These are phyloP conservation scores for Tenodera sinensis DNA, from an alignment of 2,888 invertebrate species.

Conservation along the genomic window DNA sequence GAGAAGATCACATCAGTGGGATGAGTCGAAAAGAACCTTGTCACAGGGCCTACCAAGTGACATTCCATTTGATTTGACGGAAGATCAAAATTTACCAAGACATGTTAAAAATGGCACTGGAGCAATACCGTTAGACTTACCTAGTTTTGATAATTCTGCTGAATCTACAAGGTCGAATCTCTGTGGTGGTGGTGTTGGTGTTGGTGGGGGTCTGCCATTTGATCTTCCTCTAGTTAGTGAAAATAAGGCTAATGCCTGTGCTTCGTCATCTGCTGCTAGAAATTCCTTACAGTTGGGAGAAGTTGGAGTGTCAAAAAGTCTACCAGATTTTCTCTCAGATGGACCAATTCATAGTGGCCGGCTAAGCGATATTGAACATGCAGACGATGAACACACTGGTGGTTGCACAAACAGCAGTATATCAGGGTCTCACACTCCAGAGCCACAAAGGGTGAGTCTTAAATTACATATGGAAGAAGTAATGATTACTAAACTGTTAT, in stretches of 20 bases:
- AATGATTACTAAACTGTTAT: no score
- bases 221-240: slow-evolving; percentile 28
- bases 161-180: neutral
- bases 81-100: neutral
- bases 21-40: slow-evolving; percentile 12
- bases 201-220: slow-evolving; percentile 26
- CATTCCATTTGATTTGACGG: slow-evolving; percentile 27
- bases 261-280: slow-evolving; percentile 5
- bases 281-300: slow-evolving; percentile 21
- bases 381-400: neutral
- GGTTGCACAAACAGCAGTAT: neutral
- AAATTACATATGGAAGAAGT: neutral
- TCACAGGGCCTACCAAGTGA: slow-evolving; percentile 13
- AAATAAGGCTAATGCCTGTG: neutral
- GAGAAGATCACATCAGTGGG: slow-evolving; percentile 19
- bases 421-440: slow-evolving; percentile 5
- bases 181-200: slow-evolving; percentile 3
- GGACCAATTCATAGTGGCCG: slow-evolving; percentile 55
- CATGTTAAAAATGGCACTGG: slow-evolving; percentile 9
- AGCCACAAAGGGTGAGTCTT: neutral
- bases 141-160: slow-evolving; percentile 2
- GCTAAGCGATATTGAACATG: neutral
- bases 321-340: slow-evolving; percentile 70
- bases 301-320: slow-evolving; percentile 49
- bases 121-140: slow-evolving; percentile 26